These are phyloP conservation scores for Lepetodrilus schrolli DNA, from an alignment of 2,888 invertebrate genomes.

Conservation along the genomic window DNA sequence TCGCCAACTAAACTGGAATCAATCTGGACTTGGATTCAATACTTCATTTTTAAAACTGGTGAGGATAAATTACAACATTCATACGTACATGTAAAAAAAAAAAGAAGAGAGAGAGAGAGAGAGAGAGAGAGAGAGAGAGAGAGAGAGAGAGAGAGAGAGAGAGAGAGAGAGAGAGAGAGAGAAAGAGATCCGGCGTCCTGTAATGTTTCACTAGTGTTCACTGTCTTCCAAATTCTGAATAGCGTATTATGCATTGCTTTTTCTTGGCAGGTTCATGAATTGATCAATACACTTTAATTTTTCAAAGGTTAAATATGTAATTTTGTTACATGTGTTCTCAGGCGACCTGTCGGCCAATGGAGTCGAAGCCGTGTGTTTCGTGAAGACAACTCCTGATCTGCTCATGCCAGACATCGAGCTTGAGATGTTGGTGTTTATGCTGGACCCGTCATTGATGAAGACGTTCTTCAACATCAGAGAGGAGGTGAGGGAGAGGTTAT, in stretches of 20 bases:
- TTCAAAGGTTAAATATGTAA: no score
- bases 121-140: no score
- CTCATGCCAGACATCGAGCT: neutral
- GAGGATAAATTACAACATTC: neutral
- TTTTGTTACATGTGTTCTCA: neutral
- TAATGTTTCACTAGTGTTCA: no score
- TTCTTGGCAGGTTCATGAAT: no score
- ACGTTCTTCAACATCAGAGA: neutral
- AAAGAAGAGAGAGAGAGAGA: no score
- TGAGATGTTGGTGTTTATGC: neutral
- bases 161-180: no score
- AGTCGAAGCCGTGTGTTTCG: neutral
- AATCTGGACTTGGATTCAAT: neutral
- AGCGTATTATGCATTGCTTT: no score
- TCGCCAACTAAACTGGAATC: slow-evolving; percentile 46
- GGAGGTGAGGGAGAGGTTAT: neutral
- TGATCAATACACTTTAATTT: no score
- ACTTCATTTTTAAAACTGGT: slow-evolving; percentile 24
- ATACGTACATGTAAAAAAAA: neutral
- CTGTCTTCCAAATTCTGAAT: no score
- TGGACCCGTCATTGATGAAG: neutral
- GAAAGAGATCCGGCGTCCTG: no score
- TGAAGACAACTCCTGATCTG: neutral
- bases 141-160: no score
- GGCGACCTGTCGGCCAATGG: slow-evolving; percentile 7